A percentile compares a stretch with the other conserved stretches of the same genome.
These are phyloP conservation scores for Tupaia tana DNA, from an alignment of 2,113 vertebrate species.

Conservation along the genomic window DNA sequence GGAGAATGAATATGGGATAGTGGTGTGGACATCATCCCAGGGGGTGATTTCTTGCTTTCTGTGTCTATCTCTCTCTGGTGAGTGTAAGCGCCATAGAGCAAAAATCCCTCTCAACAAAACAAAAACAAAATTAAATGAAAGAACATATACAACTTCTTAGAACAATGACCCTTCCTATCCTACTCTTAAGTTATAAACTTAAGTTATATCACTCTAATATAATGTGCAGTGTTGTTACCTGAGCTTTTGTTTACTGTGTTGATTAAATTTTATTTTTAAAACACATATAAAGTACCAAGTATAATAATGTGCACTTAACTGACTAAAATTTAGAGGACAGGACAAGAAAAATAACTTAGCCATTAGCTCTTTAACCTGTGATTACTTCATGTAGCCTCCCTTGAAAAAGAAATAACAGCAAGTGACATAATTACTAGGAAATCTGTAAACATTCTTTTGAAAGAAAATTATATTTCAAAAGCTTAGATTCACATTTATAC, in stretches of 20 bases:
- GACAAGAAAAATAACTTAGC: slow-evolving; percentile 23
- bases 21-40: too few relatives aligned
- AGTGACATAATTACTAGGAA: background rate
- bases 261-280: slow-evolving; percentile 54
- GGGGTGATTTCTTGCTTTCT: too few relatives aligned
- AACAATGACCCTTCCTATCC: background rate
- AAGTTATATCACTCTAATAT: background rate
- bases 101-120: too few relatives aligned
- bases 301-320: slow-evolving; percentile 43
- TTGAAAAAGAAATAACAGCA: background rate
- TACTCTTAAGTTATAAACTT: background rate
- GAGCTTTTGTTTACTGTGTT: background rate
- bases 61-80: too few relatives aligned
- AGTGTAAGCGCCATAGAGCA: too few relatives aligned
- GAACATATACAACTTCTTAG: background rate
- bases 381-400: background rate
- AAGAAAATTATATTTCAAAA: slow-evolving; percentile 8
- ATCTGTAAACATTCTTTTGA: slow-evolving; percentile 37
- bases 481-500: slow-evolving; percentile 2
- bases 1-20: too few relatives aligned
- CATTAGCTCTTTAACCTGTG: background rate
- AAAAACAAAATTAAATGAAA: slow-evolving; percentile 14
- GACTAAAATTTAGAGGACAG: background rate
- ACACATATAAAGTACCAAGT: slow-evolving; percentile 21
- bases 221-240: background rate